A percentile compares a stretch with the other conserved stretches of the same genome.
phyloP scores from a whole-genome alignment of 53 echinoderm and acorn worm species.

The Antedon mediterranea region DNA sequence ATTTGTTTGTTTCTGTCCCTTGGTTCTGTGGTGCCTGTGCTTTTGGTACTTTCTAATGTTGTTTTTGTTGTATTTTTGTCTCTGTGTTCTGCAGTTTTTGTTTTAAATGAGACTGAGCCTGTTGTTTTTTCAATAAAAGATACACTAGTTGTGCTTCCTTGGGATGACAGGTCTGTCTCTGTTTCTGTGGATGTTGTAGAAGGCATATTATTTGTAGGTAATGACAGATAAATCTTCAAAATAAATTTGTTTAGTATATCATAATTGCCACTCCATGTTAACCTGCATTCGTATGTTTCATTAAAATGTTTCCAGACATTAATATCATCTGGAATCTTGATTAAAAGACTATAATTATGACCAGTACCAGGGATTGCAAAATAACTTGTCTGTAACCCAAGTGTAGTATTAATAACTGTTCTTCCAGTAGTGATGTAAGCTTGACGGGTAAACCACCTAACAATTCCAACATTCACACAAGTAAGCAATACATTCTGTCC shows the following conservation, averaged over 20 bases:
- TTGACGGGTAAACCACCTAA: not conserved
- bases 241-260: not conserved
- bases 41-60: too few species aligned
- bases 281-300: not conserved
- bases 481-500: not conserved
- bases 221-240: not conserved
- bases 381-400: not conserved
- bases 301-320: not conserved
- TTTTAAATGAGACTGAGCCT: too few species aligned
- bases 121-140: too few species aligned
- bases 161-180: too few species aligned
- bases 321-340: not conserved
- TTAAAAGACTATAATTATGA: not conserved
- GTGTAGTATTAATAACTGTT: not conserved
- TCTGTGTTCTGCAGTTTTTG: too few species aligned
- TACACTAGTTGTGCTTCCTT: too few species aligned
- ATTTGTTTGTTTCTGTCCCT: too few species aligned
- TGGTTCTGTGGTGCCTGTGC: not conserved
- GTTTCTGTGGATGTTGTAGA: too few species aligned
- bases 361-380: not conserved
- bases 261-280: not conserved
- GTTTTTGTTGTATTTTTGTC: too few species aligned
- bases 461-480: not conserved
- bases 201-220: not conserved
- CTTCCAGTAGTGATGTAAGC: not conserved